Conservation (phyloP, 2,113 vertebrate genomes). For the Microcebus griseorufus region DNA sequence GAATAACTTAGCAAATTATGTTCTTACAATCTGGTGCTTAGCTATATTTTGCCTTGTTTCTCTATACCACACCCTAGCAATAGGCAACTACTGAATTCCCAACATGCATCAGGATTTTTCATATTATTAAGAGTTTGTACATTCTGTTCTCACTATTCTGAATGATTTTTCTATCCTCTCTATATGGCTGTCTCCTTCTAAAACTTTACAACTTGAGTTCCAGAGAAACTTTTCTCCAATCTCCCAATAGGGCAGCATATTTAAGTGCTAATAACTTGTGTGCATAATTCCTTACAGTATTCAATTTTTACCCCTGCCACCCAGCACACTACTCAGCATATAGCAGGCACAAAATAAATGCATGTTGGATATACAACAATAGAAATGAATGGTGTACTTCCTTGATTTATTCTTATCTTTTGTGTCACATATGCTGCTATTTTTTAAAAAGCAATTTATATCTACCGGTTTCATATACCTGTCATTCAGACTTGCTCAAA, state of each 20-base stretch:
- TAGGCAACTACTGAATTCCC: background rate
- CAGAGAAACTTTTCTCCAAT: background rate
- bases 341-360: background rate
- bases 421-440: conserved; percentile 12
- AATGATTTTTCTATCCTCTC: background rate
- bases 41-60: background rate
- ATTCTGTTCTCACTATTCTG: background rate
- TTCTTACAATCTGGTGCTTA: background rate
- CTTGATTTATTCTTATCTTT: conserved; percentile 43
- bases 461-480: background rate
- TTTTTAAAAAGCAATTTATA: conserved; percentile 38
- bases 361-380: background rate
- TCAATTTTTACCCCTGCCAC: background rate
- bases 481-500: background rate
- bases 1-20: background rate
- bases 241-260: background rate
- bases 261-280: conserved; percentile 40
- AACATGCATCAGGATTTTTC: background rate
- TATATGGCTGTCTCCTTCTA: background rate
- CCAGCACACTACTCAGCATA: background rate
- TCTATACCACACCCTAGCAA: background rate
- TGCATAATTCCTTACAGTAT: background rate
- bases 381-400: background rate
- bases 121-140: background rate
- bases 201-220: background rate